A percentile compares a stretch with the other conserved stretches of the same genome.
These are phyloP conservation scores for Grus americana DNA, from an alignment of 2,113 vertebrate genomes.

Conservation along the genomic window DNA sequence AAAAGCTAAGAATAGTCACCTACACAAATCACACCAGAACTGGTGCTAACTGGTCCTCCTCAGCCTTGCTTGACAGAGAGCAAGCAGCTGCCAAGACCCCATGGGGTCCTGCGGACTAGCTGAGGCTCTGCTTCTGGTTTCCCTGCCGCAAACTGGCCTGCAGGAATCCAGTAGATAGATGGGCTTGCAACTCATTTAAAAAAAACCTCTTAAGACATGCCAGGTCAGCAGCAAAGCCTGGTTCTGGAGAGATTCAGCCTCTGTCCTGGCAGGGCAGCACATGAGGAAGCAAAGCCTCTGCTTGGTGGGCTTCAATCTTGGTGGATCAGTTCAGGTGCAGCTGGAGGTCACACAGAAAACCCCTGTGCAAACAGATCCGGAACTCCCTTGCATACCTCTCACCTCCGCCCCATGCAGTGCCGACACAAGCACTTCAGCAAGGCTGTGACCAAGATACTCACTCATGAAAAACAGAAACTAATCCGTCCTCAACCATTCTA, in stretches of 20 bases:
- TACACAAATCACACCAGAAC: not conserved
- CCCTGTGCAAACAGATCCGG: not conserved
- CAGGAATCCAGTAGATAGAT: not conserved
- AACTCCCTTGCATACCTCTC: too few relatives aligned
- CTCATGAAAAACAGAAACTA: not conserved
- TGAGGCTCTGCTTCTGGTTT: not conserved
- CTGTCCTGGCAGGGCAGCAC: not conserved
- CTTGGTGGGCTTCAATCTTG: not conserved
- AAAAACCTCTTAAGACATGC: not conserved
- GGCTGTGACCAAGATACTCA: not conserved
- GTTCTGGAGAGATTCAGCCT: not conserved
- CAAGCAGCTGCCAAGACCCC: not conserved
- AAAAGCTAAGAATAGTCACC: not conserved
- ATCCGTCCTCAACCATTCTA: not conserved
- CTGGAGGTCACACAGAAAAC: not conserved
- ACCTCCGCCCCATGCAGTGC: rapidly evolving
- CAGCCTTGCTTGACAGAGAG: not conserved
- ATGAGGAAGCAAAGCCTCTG: not conserved
- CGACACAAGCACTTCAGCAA: not conserved
- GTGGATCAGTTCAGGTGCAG: not conserved
- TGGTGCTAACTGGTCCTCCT: not conserved
- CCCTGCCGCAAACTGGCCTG: not conserved
- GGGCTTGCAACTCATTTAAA: not conserved
- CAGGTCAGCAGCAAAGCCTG: not conserved
- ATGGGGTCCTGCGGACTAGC: rapidly evolving